Conservation (phyloP, 2,113 vertebrate species). For the Lanius collurio region DNA sequence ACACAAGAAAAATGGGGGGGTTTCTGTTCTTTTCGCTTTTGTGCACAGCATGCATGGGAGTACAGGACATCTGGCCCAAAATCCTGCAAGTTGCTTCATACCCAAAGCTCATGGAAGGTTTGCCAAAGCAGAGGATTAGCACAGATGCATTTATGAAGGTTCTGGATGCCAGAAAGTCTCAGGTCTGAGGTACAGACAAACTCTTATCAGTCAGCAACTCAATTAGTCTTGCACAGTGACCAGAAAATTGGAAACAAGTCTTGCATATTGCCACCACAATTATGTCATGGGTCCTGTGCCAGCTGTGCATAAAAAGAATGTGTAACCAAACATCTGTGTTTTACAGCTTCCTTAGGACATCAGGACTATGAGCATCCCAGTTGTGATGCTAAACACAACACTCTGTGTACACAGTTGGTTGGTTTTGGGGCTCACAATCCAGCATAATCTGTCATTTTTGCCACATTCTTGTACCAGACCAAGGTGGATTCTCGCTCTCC, state of each 20-base stretch:
- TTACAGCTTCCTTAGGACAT: not conserved
- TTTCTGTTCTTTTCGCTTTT: not conserved
- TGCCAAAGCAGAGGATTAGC: not conserved
- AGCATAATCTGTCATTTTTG: not conserved
- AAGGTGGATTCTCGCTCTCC: not conserved
- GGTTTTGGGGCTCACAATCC: not conserved
- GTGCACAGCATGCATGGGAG: not conserved
- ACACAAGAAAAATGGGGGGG: fast-evolving
- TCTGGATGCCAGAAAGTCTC: too few species aligned
- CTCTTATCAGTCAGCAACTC: not conserved
- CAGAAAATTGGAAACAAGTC: not conserved
- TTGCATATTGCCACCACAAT: fast-evolving
- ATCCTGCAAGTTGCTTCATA: not conserved
- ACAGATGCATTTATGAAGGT: not conserved
- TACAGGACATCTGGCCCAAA: not conserved
- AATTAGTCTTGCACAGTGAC: not conserved
- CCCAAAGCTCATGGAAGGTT: not conserved
- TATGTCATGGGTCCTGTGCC: fast-evolving
- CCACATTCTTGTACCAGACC: fast-evolving
- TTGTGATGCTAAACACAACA: not conserved
- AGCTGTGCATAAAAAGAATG: not conserved
- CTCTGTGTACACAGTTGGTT: fast-evolving
- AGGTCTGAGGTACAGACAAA: too few species aligned
- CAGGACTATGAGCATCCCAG: not conserved
- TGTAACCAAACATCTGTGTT: not conserved